phyloP scores from a whole-genome alignment of 2,113 vertebrate genomes.

The Tupaia tana region DNA sequence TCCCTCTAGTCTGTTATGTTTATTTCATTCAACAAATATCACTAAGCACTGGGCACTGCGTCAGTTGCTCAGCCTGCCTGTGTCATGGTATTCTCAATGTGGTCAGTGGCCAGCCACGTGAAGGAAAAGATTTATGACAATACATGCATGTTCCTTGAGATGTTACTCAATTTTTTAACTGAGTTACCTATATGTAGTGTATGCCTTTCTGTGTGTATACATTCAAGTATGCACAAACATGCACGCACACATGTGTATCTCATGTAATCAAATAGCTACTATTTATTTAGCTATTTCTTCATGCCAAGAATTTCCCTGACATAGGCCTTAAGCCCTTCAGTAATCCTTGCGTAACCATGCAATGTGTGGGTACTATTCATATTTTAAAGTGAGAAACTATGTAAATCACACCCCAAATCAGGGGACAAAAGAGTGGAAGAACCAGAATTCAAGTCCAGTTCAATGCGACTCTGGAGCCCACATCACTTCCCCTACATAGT shows the following conservation, averaged over 20 bases:
- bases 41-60: not conserved
- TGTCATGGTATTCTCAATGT: not conserved
- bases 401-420: not conserved
- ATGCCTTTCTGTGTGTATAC: not conserved
- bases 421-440: not conserved
- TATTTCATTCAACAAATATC: constrained; percentile 31
- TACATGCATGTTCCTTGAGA: not conserved
- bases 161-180: constrained; percentile 8
- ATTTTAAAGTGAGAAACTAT: constrained; percentile 21
- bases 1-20: not conserved
- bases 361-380: not conserved
- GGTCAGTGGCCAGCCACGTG: not conserved
- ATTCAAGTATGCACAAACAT: not conserved
- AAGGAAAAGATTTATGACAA: not conserved
- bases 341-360: not conserved
- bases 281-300: constrained; percentile 1
- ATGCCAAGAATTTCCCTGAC: not conserved
- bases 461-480: not conserved
- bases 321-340: not conserved
- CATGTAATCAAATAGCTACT: not conserved
- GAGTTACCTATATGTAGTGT: not conserved
- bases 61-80: not conserved
- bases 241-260: not conserved
- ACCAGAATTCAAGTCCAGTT: constrained; percentile 8
- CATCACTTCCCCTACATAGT: not conserved